Base-by-base conservation (phyloP, 2,888 invertebrate genomes). In the Eupithecia dodoneata region DNA sequence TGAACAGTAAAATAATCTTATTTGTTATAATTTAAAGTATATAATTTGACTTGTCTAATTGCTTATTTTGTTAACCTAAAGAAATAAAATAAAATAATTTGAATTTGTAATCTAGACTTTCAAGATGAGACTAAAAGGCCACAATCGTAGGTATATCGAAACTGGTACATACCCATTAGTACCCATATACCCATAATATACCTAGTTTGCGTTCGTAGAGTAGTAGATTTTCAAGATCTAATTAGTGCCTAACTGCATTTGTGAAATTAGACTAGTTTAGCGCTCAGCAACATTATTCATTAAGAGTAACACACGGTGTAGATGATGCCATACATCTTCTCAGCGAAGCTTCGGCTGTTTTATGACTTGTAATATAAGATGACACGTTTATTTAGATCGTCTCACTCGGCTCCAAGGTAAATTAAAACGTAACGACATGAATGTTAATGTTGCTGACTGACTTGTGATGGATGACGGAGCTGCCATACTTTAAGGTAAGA, bases 381-480 rank as follows among this genome's bases (percentile, higher is more conserved):
- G 85, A 87, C 85, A 86, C 86, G 85, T 76, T 80, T 80, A 81
- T 82, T 82, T 80, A 71, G 80, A 72, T 59, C 75, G 78, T 76
- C 73, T 75, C 76, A 79, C 76, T 70, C 78, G 73, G 74, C 79
- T 79, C 73, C 41, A 52, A 74, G 79, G 86, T 89, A 88, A 88
- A 89, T 89, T 88, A 87, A 88, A 87, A 85, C 80, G 85, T 85
- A 87, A 87, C 86, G 88, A 86, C 86, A 86, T 86, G 86, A 85
- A 87, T 86, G 83, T 84, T 87, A 87, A 89, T 86, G 85, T 81
- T 85, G 52, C 45, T 78, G 63, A 72, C 59, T 71, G 13, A 5
- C 45, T 49, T 45, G 42, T 42, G 70, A 47, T 47, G 47, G 45
- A 12, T 70, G 47, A 45, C 12, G 45, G n/a, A 30, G 70, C 47